A percentile compares a stretch with the other conserved stretches of the same genome.
Conservation (phyloP, 2,797 vertebrate species). For the Anabacerthia variegaticeps region DNA sequence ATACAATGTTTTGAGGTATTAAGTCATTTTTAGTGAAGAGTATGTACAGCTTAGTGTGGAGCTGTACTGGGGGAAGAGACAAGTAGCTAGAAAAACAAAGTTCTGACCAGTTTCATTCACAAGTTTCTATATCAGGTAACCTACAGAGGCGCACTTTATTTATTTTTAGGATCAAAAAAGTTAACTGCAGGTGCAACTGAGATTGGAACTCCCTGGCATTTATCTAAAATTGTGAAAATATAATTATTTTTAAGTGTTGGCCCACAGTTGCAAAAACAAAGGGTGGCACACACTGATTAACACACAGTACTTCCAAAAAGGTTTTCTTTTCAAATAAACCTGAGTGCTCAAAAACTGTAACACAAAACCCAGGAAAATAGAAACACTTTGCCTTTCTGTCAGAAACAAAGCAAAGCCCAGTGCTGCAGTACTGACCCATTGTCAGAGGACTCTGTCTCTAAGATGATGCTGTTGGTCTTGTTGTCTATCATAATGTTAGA, state of each 20-base stretch:
- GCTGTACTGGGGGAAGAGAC: not conserved
- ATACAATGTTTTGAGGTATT: not conserved
- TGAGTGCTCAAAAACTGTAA: not conserved
- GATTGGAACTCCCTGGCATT: not conserved
- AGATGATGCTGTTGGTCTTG: constrained; percentile 88
- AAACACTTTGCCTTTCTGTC: not conserved
- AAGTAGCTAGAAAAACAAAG: not conserved
- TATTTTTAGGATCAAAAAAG: not conserved
- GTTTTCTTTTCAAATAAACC: not conserved
- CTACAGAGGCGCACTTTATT: not conserved
- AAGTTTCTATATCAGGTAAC: not conserved
- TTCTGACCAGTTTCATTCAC: not conserved
- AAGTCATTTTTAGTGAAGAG: not conserved
- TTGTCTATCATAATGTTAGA: constrained; percentile 87
- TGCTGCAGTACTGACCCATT: constrained; percentile 78
- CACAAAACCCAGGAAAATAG: not conserved
- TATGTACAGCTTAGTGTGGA: not conserved
- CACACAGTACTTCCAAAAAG: not conserved
- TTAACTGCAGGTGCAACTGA: not conserved
- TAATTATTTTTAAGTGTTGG: not conserved
- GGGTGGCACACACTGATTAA: not conserved
- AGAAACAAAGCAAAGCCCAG: not conserved
- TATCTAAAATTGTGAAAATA: not conserved
- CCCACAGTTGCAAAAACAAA: not conserved
- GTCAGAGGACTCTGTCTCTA: constrained; percentile 81